phyloP scores from a whole-genome alignment of 2,888 invertebrate species.

The Abrostola triplasia region DNA sequence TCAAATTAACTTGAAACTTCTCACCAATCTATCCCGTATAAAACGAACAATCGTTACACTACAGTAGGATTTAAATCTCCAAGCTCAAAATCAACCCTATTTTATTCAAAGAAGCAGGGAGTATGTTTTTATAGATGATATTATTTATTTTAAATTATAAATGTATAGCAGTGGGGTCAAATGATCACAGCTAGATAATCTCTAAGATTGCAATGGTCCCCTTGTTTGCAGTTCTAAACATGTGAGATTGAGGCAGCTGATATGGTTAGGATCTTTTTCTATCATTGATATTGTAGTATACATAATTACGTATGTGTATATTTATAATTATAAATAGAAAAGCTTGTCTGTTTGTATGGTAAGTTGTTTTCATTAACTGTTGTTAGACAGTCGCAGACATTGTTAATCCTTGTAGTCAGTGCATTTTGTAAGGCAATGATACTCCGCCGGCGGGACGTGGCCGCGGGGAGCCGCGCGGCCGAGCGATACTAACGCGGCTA shows the following conservation, averaged over 20 bases:
- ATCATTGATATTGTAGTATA: slow-evolving; percentile 4
- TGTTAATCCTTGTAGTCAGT: not conserved
- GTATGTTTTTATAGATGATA: not conserved
- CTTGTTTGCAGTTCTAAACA: slow-evolving; percentile 20
- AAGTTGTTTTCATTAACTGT: no score
- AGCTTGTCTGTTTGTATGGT: no score
- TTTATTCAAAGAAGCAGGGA: not conserved
- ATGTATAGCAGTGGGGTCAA: not conserved
- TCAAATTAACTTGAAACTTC: no score
- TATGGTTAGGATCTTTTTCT: slow-evolving; percentile 15
- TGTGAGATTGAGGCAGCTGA: slow-evolving; percentile 29
- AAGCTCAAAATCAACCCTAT: no score
- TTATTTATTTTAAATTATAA: slow-evolving; percentile 33
- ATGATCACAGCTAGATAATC: slow-evolving; percentile 9
- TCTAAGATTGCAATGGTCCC: slow-evolving; percentile 15
- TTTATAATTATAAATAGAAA: no score
- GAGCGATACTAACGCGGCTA: slow-evolving; percentile 26
- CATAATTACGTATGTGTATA: no score
- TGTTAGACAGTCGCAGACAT: no score
- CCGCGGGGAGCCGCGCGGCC: slow-evolving; percentile 19
- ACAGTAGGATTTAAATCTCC: no score
- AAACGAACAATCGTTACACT: no score
- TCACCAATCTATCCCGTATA: no score
- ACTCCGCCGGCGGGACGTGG: slow-evolving; percentile 7
- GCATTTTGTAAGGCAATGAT: slow-evolving; percentile 28